phyloP scores from a whole-genome alignment of 2,888 invertebrate genomes.

The Drosophila affinis region DNA sequence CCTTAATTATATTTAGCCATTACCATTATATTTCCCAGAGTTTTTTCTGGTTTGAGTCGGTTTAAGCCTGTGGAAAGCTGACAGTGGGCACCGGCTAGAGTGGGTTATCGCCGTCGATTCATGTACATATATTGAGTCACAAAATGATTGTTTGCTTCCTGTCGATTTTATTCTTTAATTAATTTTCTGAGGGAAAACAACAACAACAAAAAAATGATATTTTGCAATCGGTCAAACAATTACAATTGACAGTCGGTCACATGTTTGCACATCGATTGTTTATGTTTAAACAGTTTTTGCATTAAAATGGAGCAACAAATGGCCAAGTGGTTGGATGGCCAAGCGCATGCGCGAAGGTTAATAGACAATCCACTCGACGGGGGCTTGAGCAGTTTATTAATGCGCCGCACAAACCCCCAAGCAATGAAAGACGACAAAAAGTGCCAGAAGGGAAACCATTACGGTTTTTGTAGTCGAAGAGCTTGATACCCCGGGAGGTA shows the following conservation, averaged over 20 bases:
- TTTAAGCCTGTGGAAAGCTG: conserved; percentile 29
- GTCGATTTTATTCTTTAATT: background rate
- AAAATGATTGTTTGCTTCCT: conserved; percentile 29
- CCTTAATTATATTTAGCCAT: conserved; percentile 33
- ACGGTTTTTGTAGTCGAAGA: background rate
- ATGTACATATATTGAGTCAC: conserved; percentile 19
- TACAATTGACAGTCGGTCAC: conserved; percentile 22
- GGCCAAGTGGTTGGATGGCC: conserved; percentile 13
- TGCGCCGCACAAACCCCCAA: conserved; percentile 20
- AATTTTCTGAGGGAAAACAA: conserved; percentile 9
- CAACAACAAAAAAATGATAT: conserved; percentile 3
- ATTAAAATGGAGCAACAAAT: conserved; percentile 21
- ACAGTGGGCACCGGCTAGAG: conserved; percentile 12
- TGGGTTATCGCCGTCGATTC: conserved; percentile 31
- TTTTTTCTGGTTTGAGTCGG: conserved; percentile 53
- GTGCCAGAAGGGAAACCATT: background rate
- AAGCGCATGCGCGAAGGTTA: conserved; percentile 65
- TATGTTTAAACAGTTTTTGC: conserved; percentile 24
- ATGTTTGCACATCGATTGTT: conserved; percentile 35
- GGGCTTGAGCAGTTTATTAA: conserved; percentile 15
- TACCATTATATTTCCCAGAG: conserved; percentile 15
- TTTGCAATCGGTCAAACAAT: conserved; percentile 14
- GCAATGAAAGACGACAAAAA: conserved; percentile 49
- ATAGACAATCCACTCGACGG: conserved; percentile 32
- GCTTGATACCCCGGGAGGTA: background rate